These are phyloP conservation scores for Ornithoptera priamus DNA, from an alignment of 2,888 invertebrate genomes.

Conservation along the genomic window DNA sequence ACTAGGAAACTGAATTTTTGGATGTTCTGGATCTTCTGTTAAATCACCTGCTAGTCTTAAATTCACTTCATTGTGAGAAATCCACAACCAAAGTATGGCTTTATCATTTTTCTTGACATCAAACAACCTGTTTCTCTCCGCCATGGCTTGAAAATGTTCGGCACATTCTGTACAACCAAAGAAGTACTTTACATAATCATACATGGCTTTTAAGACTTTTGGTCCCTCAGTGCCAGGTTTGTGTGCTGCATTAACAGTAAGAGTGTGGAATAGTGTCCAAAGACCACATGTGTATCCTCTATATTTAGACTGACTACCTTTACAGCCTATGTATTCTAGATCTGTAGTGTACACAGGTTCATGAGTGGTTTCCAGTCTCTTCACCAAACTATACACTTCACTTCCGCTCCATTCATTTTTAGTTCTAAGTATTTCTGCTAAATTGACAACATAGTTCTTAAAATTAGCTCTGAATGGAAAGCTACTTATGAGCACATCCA, in stretches of 20 bases:
- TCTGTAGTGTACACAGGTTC: constrained; percentile 78
- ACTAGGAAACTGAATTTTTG: constrained; percentile 94
- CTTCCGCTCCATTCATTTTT: constrained; percentile 79
- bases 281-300: constrained; percentile 96
- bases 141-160: constrained; percentile 93
- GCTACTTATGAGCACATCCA: constrained; percentile 85
- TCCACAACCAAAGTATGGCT: constrained; percentile 95
- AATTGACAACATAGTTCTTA: constrained; percentile 81
- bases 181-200: constrained; percentile 93
- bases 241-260: constrained; percentile 88
- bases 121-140: constrained; percentile 83
- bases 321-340: constrained; percentile 87
- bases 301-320: constrained; percentile 85
- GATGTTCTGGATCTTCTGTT: constrained; percentile 94
- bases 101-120: constrained; percentile 86
- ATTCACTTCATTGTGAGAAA: constrained; percentile 96
- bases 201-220: constrained; percentile 89
- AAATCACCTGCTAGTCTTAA: constrained; percentile 89
- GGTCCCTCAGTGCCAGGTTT: constrained; percentile 78
- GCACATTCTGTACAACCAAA: constrained; percentile 96
- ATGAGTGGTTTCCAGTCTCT: constrained; percentile 73
- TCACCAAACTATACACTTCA: constrained; percentile 80
- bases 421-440: constrained; percentile 75
- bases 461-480: constrained; percentile 89
- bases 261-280: constrained; percentile 96